Percentiles rank a stretch among this genome's conserved stretches.
These are phyloP conservation scores for Psophia crepitans DNA, from an alignment of 2,113 vertebrate genomes.

Conservation along the genomic window DNA sequence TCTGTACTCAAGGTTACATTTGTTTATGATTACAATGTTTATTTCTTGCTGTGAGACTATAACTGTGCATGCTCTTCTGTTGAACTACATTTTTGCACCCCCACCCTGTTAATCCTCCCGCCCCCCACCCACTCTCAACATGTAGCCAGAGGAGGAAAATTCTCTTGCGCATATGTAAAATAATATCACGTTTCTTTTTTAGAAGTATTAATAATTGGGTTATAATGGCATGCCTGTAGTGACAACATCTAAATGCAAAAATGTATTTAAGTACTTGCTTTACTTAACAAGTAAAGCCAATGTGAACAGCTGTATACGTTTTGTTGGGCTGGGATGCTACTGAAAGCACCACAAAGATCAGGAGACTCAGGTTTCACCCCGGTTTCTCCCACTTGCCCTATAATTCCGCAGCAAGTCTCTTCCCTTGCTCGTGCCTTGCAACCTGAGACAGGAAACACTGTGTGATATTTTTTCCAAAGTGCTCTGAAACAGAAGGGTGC, in stretches of 20 bases:
- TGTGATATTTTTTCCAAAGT: background rate
- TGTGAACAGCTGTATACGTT: background rate
- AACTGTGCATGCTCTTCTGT: background rate
- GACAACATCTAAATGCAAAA: background rate
- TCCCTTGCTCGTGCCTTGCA: background rate
- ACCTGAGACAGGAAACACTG: background rate
- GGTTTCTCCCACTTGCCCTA: background rate
- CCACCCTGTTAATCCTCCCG: background rate
- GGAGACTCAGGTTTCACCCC: background rate
- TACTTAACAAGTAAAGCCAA: background rate
- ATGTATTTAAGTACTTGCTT: background rate
- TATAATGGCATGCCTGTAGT: background rate
- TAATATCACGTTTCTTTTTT: background rate
- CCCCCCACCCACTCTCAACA: background rate
- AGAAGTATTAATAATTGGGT: background rate
- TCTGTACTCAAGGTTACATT: constrained; percentile 26
- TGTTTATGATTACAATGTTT: constrained; percentile 46
- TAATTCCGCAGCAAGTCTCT: background rate
- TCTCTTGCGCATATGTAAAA: background rate
- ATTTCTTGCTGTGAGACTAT: constrained; percentile 19
- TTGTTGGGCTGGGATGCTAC: background rate
- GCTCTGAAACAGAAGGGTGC: background rate
- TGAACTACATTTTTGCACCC: background rate
- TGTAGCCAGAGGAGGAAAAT: background rate
- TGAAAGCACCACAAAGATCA: background rate